phyloP scores from a whole-genome alignment of 2,888 invertebrate species.

The Leistus spinibarbis region DNA sequence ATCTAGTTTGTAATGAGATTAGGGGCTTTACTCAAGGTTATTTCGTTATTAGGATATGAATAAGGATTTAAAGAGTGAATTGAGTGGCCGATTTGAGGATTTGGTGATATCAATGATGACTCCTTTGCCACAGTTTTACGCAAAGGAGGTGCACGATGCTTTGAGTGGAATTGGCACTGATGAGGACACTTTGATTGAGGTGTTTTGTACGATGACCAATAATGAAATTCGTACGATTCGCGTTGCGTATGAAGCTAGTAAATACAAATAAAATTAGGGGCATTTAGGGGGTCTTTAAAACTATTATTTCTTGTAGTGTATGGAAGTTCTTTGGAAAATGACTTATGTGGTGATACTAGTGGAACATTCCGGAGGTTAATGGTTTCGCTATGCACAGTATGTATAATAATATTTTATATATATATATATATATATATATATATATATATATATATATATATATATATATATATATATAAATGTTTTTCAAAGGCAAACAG shows the following conservation, averaged over 20 bases:
- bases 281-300: conserved; percentile 22
- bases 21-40: background rate
- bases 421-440: background rate
- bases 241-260: conserved; percentile 76
- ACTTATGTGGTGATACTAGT: conserved; percentile 85
- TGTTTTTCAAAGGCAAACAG: conserved; percentile 67
- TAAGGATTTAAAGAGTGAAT: conserved; percentile 85
- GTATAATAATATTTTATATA: conserved; percentile 41
- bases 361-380: conserved; percentile 90
- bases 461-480: background rate
- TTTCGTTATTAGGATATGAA: conserved; percentile 66
- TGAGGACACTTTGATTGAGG: conserved; percentile 85
- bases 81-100: conserved; percentile 87
- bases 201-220: conserved; percentile 87
- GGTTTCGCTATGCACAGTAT: conserved; percentile 79
- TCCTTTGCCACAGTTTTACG: conserved; percentile 82
- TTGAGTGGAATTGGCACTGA: conserved; percentile 84
- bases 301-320: conserved; percentile 68
- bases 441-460: background rate
- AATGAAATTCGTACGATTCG: conserved; percentile 81
- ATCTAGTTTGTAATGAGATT: conserved; percentile 32
- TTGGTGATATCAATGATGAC: conserved; percentile 83
- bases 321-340: conserved; percentile 78
- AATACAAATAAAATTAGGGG: conserved; percentile 56
- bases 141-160: conserved; percentile 82